Base-by-base conservation (phyloP, 2,113 vertebrate genomes). In the Copsychus sechellarum region DNA sequence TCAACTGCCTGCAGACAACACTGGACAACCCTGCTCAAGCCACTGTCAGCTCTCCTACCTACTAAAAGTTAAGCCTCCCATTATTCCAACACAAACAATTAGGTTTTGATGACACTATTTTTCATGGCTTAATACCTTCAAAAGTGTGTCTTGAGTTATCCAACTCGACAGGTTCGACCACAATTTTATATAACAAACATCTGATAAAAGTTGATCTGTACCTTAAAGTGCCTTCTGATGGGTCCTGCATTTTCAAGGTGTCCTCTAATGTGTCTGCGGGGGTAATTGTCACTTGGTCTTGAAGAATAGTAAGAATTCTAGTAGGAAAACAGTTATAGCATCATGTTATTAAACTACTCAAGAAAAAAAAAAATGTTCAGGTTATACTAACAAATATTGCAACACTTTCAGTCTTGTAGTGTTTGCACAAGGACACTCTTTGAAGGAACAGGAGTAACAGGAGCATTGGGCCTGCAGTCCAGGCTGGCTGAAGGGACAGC, bases 211-310 rank as follows among this genome's bases (percentile, higher is more conserved):
- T 48, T 53, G 88, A 73, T 58, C 28, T 71, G 70, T 98, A 98
- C 97, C 97, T 98, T 98, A 77, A 97, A 97, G 70, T 80, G 82
- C 95, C 94, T 96, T 91, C 95, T 95, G 92, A 96, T 84, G 62
- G 78, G 84, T 94, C 92, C 92, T 90, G 81, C 71, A 42, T 97
- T 97, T 91, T 97, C 97, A 88, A 79, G 56, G 66, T 88, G 93
- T 89, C 88, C 95, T 89, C 94, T 91, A 95, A 97, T 79, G 34
- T 24, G 58, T 78, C 96, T 95, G 56, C 96, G 79, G 84, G 86
- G 58, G 74, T 88, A 94, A 29, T 53, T 8, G 54, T 96, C 93
- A 66, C 90, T 97, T 79, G 90, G 88, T 86, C 96, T 97, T 90
- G 96, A 80, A 86, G 88, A 58, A 86, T 88, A 95, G 40, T 97